These are phyloP conservation scores for Microvelia longipes DNA, from an alignment of 1,140 invertebrate genomes.

Conservation along the genomic window DNA sequence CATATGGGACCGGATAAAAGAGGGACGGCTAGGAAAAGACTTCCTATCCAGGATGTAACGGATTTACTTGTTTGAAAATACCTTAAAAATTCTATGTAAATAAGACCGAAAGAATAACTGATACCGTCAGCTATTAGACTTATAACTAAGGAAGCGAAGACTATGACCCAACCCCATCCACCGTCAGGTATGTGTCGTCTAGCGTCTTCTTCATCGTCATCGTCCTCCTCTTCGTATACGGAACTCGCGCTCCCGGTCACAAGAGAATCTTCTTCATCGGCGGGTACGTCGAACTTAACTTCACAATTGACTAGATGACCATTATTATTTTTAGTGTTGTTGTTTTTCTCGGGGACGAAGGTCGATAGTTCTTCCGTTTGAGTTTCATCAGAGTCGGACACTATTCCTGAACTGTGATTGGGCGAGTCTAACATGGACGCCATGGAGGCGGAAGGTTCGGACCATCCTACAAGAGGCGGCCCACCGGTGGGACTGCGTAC, in stretches of 20 bases:
- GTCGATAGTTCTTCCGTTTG: not conserved
- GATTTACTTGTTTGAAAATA: conserved; percentile 68
- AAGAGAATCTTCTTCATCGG: conserved; percentile 15
- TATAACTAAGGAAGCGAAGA: conserved; percentile 64
- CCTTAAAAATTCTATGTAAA: conserved; percentile 72
- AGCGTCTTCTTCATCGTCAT: conserved; percentile 32
- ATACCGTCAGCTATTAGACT: conserved; percentile 92
- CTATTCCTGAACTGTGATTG: not conserved
- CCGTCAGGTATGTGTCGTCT: conserved; percentile 37
- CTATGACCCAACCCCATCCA: conserved; percentile 72
- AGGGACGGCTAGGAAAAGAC: conserved; percentile 74
- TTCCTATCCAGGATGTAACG: conserved; percentile 75
- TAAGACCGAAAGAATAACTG: conserved; percentile 79
- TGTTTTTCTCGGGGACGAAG: not conserved
- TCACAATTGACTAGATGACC: conserved; percentile 9
- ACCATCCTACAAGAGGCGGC: not conserved
- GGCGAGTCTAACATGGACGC: not conserved
- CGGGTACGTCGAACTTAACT: conserved; percentile 11
- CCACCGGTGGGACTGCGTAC: not conserved
- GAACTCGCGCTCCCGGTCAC: conserved; percentile 13
- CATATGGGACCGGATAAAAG: conserved; percentile 71
- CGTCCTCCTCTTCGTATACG: conserved; percentile 19
- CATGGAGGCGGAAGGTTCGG: not conserved
- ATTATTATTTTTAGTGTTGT: not conserved
- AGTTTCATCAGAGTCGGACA: not conserved